phyloP scores from a whole-genome alignment of 2,888 invertebrate species.

The Conops quadrifasciatus region DNA sequence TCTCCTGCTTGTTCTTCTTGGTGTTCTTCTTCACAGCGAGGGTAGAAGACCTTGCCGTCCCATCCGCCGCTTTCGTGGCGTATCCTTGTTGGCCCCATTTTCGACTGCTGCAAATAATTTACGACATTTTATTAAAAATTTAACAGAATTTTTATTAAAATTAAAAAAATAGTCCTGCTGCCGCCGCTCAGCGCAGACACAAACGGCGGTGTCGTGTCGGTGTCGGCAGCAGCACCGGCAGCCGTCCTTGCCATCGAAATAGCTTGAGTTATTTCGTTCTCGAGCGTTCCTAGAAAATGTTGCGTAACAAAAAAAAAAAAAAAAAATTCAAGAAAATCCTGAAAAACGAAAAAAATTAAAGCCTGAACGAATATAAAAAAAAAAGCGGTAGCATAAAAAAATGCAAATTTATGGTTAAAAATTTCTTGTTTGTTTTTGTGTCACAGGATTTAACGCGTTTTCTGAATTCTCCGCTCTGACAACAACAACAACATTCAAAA shows the following conservation, averaged over 20 bases:
- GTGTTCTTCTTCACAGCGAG: too few species aligned
- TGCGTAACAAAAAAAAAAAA: conserved; percentile 5
- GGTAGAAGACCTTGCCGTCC: too few species aligned
- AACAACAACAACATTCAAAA: not conserved
- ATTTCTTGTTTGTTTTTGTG: conserved; percentile 37
- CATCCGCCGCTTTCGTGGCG: too few species aligned
- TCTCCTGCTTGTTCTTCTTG: too few species aligned
- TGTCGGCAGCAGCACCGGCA: not conserved
- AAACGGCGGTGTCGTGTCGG: not conserved
- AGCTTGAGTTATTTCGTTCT: conserved; percentile 7
- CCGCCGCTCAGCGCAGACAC: not conserved
- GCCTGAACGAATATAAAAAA: not conserved
- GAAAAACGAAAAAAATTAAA: not conserved
- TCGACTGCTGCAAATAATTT: conserved; percentile 33
- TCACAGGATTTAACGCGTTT: conserved; percentile 26
- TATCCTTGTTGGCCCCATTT: conserved; percentile 18
- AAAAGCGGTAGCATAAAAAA: conserved; percentile 21
- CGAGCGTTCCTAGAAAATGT: not conserved
- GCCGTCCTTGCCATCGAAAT: not conserved
- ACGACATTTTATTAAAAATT: conserved; percentile 39
- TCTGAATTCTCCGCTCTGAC: not conserved
- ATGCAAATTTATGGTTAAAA: conserved; percentile 42
- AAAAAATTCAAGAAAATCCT: not conserved
- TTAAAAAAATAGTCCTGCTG: conserved; percentile 22
- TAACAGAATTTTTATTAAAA: conserved; percentile 40